A percentile compares a stretch with the other conserved stretches of the same genome.
Evolutionary conservation across 2,113 vertebrate genomes (phyloP).

Genomic region (Equus quagga): DNA sequence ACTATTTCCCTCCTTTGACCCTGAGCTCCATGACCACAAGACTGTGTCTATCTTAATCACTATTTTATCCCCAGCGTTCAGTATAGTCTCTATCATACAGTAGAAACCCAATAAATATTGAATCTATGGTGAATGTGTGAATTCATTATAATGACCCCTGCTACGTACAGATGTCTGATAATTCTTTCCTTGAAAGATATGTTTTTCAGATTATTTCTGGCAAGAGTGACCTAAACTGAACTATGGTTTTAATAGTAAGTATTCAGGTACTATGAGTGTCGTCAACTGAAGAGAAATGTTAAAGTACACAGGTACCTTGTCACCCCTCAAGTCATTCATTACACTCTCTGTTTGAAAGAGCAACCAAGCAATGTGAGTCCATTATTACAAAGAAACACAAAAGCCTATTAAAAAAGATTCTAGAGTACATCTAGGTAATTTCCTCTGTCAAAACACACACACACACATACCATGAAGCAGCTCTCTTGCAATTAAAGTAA

Average conservation of each 20-base stretch:
- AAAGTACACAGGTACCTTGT: not conserved
- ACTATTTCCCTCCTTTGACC: not conserved
- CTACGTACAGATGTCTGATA: not conserved
- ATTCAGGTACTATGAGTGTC: not conserved
- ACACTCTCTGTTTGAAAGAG: not conserved
- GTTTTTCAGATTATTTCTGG: not conserved
- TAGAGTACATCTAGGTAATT: not conserved
- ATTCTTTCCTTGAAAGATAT: slow-evolving; percentile 14
- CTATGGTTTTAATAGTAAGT: not conserved
- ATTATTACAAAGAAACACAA: not conserved
- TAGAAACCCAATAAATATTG: not conserved
- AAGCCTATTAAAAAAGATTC: not conserved
- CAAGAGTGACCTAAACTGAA: not conserved
- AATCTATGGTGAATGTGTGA: not conserved
- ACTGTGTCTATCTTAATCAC: not conserved
- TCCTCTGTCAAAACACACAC: not conserved
- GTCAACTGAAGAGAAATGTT: not conserved
- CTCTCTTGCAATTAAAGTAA: not conserved
- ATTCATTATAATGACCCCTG: not conserved
- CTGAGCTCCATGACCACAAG: not conserved
- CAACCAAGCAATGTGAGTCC: not conserved
- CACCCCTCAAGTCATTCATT: not conserved
- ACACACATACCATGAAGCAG: not conserved
- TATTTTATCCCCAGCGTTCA: not conserved
- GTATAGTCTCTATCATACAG: not conserved